These are phyloP conservation scores for Myotis findleyi DNA, from an alignment of 2,797 vertebrate genomes.

Conservation along the genomic window DNA sequence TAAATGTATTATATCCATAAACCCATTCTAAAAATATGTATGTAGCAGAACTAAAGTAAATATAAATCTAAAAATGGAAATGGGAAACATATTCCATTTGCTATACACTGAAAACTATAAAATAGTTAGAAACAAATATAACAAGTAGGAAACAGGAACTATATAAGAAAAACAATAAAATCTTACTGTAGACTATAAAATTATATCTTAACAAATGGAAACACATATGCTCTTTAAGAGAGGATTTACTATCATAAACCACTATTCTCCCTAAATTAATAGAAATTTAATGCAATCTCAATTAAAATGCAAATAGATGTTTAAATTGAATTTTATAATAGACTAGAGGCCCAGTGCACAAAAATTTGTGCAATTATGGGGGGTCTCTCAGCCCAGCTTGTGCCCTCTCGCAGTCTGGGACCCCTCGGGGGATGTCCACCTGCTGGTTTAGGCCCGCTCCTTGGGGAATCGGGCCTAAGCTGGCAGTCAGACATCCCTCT, in stretches of 20 bases:
- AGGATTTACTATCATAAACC: background rate
- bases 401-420: too few species aligned
- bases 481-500: too few species aligned
- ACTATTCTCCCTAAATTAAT: conserved; percentile 32
- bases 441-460: too few species aligned
- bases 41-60: conserved; percentile 3
- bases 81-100: background rate
- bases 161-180: conserved; percentile 38
- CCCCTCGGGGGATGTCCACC: too few species aligned
- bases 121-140: conserved; percentile 14
- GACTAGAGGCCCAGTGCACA: background rate
- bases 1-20: conserved; percentile 18
- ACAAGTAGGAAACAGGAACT: background rate
- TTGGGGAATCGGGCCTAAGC: too few species aligned
- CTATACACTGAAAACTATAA: background rate
- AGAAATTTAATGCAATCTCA: background rate
- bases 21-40: background rate
- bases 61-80: conserved; percentile 46
- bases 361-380: too few species aligned
- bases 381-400: too few species aligned
- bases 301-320: background rate
- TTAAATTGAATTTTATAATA: conserved; percentile 8
- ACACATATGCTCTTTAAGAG: background rate
- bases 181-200: conserved; percentile 34
- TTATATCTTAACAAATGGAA: conserved; percentile 44